A percentile compares a stretch with the other conserved stretches of the same genome.
Conservation (phyloP, 2,113 vertebrate genomes). For the Callaeas wilsoni region DNA sequence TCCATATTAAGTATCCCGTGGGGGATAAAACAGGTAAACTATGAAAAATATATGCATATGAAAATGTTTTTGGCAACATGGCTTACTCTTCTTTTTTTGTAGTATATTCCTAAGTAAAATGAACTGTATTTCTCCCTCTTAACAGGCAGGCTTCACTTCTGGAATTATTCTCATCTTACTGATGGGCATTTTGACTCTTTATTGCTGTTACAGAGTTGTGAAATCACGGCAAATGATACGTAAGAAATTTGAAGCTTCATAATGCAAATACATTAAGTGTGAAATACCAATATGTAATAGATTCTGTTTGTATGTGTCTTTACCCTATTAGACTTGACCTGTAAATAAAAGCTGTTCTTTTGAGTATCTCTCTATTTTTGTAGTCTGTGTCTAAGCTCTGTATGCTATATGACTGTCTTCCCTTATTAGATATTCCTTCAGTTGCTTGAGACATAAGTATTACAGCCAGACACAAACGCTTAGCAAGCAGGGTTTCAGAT, state of each 20-base stretch:
- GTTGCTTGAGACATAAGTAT: background rate
- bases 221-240: constrained; percentile 87
- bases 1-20: constrained; percentile 98
- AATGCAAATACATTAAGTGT: background rate
- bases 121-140: background rate
- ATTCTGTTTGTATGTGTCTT: background rate
- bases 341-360: background rate
- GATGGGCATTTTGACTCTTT: constrained; percentile 88
- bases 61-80: background rate
- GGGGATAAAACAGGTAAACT: constrained; percentile 95
- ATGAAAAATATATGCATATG: background rate
- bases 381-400: background rate
- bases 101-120: background rate
- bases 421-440: background rate
- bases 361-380: background rate
- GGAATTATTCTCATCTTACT: constrained; percentile 85
- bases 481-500: background rate
- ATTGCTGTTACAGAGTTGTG: constrained; percentile 91
- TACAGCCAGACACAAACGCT: background rate
- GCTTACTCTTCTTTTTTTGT: background rate
- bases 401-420: background rate
- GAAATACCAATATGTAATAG: background rate
- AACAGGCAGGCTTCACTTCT: constrained; percentile 91
- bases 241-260: constrained; percentile 69
- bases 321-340: background rate